These are phyloP conservation scores for Cirrhinus molitorella DNA, from an alignment of 2,797 vertebrate species.

Conservation along the genomic window DNA sequence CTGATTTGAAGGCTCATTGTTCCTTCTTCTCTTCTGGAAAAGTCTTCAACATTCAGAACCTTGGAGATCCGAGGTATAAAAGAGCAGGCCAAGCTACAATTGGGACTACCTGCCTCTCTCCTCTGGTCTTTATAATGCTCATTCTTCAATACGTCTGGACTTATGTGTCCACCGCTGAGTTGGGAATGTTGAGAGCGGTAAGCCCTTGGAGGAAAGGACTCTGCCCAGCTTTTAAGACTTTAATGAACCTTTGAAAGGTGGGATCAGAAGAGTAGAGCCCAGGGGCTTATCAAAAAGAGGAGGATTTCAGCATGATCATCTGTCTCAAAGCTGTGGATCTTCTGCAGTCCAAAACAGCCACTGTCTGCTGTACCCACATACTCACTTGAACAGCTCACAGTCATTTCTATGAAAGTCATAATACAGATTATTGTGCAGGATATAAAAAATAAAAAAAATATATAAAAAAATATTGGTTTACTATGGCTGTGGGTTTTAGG, in stretches of 20 bases:
- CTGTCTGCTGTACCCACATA: conserved; percentile 26
- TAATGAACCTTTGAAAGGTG: conserved; percentile 56
- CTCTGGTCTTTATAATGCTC: conserved; percentile 13
- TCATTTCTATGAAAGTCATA: background rate
- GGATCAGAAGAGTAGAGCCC: conserved; percentile 46
- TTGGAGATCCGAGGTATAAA: background rate
- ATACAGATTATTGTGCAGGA: background rate
- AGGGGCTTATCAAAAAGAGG: conserved; percentile 36
- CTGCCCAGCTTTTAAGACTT: conserved; percentile 33
- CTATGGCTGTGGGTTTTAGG: background rate
- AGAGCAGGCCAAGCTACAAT: background rate
- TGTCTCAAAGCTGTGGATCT: conserved; percentile 28
- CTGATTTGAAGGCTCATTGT: background rate
- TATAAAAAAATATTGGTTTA: background rate
- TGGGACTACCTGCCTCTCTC: background rate
- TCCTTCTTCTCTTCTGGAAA: background rate
- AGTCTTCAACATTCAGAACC: background rate
- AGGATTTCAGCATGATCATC: conserved; percentile 46
- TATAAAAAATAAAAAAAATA: no score
- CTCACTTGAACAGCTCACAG: conserved; percentile 11
- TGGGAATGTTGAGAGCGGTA: conserved; percentile 20
- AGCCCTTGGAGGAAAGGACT: conserved; percentile 23
- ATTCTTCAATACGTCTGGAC: conserved; percentile 28
- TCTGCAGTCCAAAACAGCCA: background rate
- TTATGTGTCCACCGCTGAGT: conserved; percentile 24